Evolutionary conservation across 2,113 vertebrate species (phyloP).

Genomic region (Bothrops jararaca): DNA sequence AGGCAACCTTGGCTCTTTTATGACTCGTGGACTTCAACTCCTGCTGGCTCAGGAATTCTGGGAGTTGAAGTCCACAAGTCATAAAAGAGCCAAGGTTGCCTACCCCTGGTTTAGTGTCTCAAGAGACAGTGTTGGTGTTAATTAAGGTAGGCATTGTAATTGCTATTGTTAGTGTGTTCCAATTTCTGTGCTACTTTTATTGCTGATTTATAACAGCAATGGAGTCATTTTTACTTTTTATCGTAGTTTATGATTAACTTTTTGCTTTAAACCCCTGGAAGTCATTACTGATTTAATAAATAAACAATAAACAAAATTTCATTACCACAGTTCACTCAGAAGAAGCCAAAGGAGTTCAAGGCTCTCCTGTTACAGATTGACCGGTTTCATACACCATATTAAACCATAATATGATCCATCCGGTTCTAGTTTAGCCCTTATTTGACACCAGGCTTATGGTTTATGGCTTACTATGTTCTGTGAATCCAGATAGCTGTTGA

Average conservation of each 20-base stretch:
- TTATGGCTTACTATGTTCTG: neutral
- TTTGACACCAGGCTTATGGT: neutral
- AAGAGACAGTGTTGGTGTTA: neutral
- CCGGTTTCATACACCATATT: neutral
- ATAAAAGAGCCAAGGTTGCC: no score
- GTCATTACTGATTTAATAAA: neutral
- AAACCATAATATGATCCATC: neutral
- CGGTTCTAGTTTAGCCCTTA: neutral
- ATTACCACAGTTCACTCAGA: neutral
- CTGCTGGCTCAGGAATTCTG: no score
- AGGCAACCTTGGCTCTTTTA: no score
- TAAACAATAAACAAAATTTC: neutral
- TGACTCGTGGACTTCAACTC: no score
- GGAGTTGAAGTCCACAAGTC: no score
- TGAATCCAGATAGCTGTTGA: neutral
- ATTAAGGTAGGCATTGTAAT: neutral
- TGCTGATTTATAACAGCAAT: neutral
- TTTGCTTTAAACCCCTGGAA: neutral
- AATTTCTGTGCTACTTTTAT: neutral
- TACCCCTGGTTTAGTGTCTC: neutral
- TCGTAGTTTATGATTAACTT: neutral
- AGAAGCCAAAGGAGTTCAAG: neutral
- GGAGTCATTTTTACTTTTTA: neutral
- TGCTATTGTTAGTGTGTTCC: neutral
- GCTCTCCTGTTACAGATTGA: neutral